Evolutionary conservation across 2,113 vertebrate genomes (phyloP), one percentile per base, ranked within the genome.

Genomic region (Propithecus coquereli): DNA sequence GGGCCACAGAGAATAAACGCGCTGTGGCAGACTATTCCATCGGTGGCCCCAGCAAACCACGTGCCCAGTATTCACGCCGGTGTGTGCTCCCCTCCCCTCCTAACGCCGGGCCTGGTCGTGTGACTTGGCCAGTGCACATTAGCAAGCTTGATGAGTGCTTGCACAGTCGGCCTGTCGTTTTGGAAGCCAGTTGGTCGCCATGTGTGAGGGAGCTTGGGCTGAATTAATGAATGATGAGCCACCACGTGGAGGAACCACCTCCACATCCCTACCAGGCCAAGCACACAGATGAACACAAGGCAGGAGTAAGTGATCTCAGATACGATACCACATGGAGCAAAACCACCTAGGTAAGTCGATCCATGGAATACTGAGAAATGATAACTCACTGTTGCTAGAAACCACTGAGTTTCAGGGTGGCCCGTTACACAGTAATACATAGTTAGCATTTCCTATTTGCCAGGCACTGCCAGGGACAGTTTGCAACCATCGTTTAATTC

Each of bases 31-130:
- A 50, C 3, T 25, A 47, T 57, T 37, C 65, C 25, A 30, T 18
- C 0, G 2, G 18, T 65, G 59, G 74, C 18, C 16, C 10, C 34
- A 8, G 1, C 1, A 27, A 32, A 22, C 66, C 4, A 11, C 37
- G 22, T 2, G 34, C n/a, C 88, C n/a, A 45, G 25, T 10, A 17
- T 14, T 45, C 10, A 59, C 8, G 22, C 9, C 34, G 4, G 1
- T 7, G 22, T 4, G 18, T 22, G 11, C 66, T 40, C 11, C 45
- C 25, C 65, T 20, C 8, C 6, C 25, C 63, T 3, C 3, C 2
- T 2, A 20, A 22, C 57, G 23, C 18, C 3, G 25, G 77, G 57
- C 54, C 37, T 68, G 65, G 84, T 94, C 45, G 5, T 2, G 8
- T 61, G 30, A 45, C 77, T 83, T 50, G 37, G 81, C 61, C 73